Evolutionary conservation across 2,797 vertebrate species (phyloP).

Genomic region (Florisuga fusca): DNA sequence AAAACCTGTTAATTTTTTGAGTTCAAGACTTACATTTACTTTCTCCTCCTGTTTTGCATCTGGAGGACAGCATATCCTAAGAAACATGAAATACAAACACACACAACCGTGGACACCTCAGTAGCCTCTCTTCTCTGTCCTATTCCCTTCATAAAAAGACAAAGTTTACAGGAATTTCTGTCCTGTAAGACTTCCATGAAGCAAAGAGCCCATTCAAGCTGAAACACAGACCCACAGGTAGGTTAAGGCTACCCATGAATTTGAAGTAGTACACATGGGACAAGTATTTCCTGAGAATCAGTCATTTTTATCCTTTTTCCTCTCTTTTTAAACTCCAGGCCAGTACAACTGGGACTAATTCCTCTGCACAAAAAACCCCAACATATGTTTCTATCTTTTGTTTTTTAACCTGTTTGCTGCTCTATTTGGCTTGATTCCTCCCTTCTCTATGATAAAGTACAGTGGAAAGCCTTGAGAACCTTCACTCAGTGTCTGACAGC

Average conservation of each 20-base stretch:
- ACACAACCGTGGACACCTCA: not conserved
- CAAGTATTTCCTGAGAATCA: not conserved
- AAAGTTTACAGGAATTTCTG: not conserved
- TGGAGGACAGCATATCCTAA: not conserved
- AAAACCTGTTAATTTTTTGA: not conserved
- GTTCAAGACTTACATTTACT: not conserved
- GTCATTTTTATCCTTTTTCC: not conserved
- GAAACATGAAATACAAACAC: not conserved
- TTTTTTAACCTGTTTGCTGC: not conserved
- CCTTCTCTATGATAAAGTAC: not conserved
- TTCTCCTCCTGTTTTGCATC: not conserved
- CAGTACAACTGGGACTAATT: not conserved
- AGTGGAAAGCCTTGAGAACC: not conserved
- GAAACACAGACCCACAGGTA: not conserved
- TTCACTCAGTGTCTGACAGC: not conserved
- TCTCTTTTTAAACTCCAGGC: not conserved
- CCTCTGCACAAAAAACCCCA: not conserved
- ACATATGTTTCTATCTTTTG: not conserved
- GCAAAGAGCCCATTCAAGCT: not conserved
- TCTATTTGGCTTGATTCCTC: slow-evolving; percentile 4
- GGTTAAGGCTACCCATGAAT: not conserved
- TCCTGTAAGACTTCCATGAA: not conserved
- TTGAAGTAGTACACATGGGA: not conserved
- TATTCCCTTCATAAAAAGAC: not conserved
- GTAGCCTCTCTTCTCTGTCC: not conserved